Evolutionary conservation across 2,888 invertebrate species (phyloP).

Genomic region (Reticulitermes lucifugus): DNA sequence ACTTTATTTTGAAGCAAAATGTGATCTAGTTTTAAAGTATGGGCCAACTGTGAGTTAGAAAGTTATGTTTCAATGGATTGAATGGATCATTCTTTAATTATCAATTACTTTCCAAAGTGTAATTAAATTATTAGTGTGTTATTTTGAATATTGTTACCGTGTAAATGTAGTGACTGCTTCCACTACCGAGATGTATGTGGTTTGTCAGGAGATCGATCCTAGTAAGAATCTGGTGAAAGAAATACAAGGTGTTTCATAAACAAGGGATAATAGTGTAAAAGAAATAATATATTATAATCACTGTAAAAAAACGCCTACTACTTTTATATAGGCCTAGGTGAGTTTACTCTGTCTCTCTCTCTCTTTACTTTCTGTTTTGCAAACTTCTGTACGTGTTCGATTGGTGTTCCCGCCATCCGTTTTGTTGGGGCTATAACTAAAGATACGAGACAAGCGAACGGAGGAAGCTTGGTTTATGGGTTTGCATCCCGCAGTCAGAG

Average conservation of each 20-base stretch:
- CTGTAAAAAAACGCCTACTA: background rate
- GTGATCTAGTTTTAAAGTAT: too few relatives aligned
- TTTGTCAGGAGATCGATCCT: too few relatives aligned
- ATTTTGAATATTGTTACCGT: too few relatives aligned
- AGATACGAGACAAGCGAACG: constrained; percentile 50
- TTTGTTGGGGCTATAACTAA: constrained; percentile 53
- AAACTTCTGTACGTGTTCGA: constrained; percentile 47
- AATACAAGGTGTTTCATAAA: constrained; percentile 1
- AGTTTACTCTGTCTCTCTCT: background rate
- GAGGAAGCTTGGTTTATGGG: constrained; percentile 49
- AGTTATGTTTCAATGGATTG: too few relatives aligned
- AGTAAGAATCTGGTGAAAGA: background rate
- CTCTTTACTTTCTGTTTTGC: background rate
- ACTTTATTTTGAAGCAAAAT: too few relatives aligned
- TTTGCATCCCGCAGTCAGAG: constrained; percentile 44
- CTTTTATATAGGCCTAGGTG: background rate
- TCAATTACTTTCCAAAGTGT: too few relatives aligned
- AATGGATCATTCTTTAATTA: too few relatives aligned
- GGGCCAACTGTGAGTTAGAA: too few relatives aligned
- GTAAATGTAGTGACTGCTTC: too few relatives aligned
- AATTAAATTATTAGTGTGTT: too few relatives aligned
- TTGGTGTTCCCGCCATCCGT: constrained; percentile 52
- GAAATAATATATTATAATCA: background rate
- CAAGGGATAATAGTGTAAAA: background rate
- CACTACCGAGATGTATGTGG: too few relatives aligned